Conservation (phyloP, 2,888 invertebrate genomes). For the Hedychridium roseum region DNA sequence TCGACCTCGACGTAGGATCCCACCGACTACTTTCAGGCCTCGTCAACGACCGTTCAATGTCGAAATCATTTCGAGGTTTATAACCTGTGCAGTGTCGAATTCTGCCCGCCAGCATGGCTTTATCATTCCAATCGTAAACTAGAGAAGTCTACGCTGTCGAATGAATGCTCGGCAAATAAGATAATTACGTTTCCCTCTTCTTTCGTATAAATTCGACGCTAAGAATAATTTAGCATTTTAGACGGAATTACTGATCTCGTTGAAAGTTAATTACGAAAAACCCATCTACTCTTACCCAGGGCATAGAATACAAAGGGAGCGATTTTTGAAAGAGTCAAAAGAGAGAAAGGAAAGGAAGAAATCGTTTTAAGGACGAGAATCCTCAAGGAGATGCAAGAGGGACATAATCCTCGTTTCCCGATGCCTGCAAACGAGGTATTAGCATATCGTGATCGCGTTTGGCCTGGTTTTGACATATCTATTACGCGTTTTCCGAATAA, state of each 20-base stretch:
- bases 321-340: not conserved
- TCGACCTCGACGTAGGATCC: slow-evolving; percentile 23
- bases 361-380: not conserved
- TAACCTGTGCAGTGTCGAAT: slow-evolving; percentile 25
- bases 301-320: not conserved
- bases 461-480: slow-evolving; percentile 62
- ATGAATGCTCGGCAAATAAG: too few species aligned
- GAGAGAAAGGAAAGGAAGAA: not conserved
- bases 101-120: not conserved
- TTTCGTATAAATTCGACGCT: too few species aligned
- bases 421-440: slow-evolving; percentile 38
- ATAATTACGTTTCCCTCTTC: too few species aligned
- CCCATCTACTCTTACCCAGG: not conserved
- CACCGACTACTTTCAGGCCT: slow-evolving; percentile 20
- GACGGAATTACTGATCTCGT: too few species aligned
- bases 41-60: slow-evolving; percentile 18
- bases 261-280: too few species aligned
- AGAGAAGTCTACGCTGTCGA: too few species aligned
- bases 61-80: slow-evolving; percentile 21
- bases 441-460: slow-evolving; percentile 57
- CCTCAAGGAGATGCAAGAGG: too few species aligned
- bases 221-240: too few species aligned
- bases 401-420: too few species aligned
- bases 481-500: slow-evolving; percentile 60
- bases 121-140: too few species aligned